Conservation (phyloP, 2,113 vertebrate genomes). For the Peromyscus maniculatus region DNA sequence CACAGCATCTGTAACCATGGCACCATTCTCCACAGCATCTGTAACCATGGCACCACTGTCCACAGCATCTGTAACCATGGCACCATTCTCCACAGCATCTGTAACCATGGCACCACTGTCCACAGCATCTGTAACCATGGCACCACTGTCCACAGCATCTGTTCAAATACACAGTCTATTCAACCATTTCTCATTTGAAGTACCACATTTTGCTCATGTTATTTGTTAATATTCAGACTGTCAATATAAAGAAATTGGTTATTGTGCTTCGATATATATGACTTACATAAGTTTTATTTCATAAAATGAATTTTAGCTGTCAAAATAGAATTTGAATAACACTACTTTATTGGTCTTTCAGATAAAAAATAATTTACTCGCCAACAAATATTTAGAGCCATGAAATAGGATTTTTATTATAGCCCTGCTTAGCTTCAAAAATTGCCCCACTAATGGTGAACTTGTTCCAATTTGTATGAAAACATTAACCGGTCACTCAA, state of each 20-base stretch:
- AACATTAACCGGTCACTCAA: background rate
- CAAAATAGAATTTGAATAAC: constrained; percentile 31
- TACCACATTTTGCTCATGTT: background rate
- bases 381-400: background rate
- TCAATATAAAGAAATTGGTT: background rate
- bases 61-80: no score
- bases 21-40: no score
- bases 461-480: background rate
- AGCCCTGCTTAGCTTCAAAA: background rate
- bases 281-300: background rate
- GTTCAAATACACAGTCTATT: background rate
- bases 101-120: no score
- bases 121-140: no score
- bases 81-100: no score
- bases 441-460: background rate
- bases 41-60: no score
- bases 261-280: background rate
- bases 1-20: no score
- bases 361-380: constrained; percentile 15
- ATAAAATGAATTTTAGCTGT: constrained; percentile 21
- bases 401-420: constrained; percentile 30
- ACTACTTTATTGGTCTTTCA: background rate
- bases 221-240: constrained; percentile 14
- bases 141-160: background rate
- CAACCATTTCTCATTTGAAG: background rate